Evolutionary conservation across 2,888 invertebrate genomes (phyloP), one percentile per base, ranked within the genome.

Genomic region (Lamproptera curius): DNA sequence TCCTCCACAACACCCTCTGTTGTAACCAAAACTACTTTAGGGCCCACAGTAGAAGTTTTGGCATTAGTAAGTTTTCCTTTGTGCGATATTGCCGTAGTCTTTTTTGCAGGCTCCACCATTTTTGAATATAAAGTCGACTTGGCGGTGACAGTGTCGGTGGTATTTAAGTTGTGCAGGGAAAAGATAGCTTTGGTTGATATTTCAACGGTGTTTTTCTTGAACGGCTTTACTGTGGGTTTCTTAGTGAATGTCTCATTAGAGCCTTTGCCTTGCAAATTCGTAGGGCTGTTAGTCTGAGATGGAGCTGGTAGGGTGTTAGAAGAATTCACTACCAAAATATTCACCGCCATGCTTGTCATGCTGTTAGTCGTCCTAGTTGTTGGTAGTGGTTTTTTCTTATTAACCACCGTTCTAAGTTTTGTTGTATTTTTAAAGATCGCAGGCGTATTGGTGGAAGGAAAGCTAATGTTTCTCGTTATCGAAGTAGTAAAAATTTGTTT

Each of bases 321-420:
- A 71, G 68, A 64, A 54, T 69, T 76, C 58, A 61, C 63, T 61
- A 59, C 61, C 58, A 62, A 35, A 39, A 26, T 72, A 63, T 61
- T 66, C 65, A 64, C 62, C 51, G 53, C 63, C 68, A 73, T 74
- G 67, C 63, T 65, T 53, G 58, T 56, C 81, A 83, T 86, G 86
- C 85, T 85, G 70, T 86, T 86, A 85, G 81, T 81, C 62, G 62
- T 71, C 63, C 71, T 76, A 69, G 59, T 69, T 57, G 62, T 60
- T 61, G 47, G 54, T 55, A 35, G 39, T 35, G 44, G 37, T 42
- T 42, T 42, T 20, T 39, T 33, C 6, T 38, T 28, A 9, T 16
- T 41, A 10, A 37, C 23, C 15, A 39, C 36, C 33, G 46, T 6
- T 35, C 34, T 34, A 42, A 50, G 35, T 48, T 61, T 62, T 20